phyloP scores from a whole-genome alignment of 2,797 vertebrate species.

The Nyctalus aviator region DNA sequence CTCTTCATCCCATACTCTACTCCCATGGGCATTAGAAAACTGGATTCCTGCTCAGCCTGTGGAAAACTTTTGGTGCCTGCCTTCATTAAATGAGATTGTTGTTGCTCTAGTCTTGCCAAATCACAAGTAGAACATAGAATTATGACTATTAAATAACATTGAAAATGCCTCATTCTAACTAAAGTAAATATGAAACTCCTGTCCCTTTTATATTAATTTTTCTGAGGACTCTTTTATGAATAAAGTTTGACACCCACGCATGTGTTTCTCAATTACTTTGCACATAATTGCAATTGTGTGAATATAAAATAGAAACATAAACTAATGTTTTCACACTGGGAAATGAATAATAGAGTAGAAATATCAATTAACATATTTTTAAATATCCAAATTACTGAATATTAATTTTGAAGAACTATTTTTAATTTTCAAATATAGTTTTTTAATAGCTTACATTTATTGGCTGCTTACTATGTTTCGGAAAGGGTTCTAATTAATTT shows the following conservation, averaged over 20 bases:
- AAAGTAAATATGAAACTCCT: neutral
- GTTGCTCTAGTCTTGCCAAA: neutral
- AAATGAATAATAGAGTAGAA: neutral
- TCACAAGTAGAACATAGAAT: neutral
- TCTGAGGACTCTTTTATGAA: neutral
- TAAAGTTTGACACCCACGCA: neutral
- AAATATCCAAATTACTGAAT: neutral
- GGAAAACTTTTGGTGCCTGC: neutral
- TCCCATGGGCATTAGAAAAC: neutral
- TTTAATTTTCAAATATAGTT: neutral
- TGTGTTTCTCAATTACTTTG: neutral
- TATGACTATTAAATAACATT: neutral
- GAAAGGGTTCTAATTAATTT: neutral
- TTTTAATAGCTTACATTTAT: neutral
- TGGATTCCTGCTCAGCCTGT: neutral
- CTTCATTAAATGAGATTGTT: constrained; percentile 26
- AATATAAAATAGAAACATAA: neutral
- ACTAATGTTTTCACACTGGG: neutral
- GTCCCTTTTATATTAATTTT: neutral
- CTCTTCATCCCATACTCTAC: neutral
- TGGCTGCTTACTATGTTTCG: neutral
- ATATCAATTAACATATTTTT: neutral
- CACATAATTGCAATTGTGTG: neutral
- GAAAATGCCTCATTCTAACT: neutral
- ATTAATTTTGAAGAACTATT: neutral